Conservation (phyloP, 2,797 vertebrate genomes). For the Muraenolepis orangiensis region DNA sequence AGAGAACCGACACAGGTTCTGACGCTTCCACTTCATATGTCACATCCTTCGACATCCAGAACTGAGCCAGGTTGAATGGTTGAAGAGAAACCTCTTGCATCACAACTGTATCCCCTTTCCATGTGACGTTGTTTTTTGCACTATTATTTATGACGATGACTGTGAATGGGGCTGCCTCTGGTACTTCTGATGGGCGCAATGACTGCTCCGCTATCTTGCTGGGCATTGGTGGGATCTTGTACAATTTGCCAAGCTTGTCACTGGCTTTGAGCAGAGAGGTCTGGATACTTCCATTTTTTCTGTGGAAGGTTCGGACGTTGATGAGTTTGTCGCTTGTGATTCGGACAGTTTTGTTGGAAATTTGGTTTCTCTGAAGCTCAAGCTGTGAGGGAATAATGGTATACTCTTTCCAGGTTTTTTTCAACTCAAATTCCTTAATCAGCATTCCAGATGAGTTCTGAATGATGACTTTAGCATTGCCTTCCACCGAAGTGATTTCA, state of each 20-base stretch:
- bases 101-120: rapidly evolving
- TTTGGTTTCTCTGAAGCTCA: background rate
- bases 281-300: conserved; percentile 46
- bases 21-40: rapidly evolving
- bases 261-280: conserved; percentile 45
- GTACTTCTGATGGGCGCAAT: rapidly evolving
- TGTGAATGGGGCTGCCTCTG: conserved; percentile 39
- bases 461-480: no score
- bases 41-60: background rate
- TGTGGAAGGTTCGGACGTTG: conserved; percentile 36
- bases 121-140: background rate
- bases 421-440: no score
- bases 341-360: background rate
- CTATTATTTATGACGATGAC: conserved; percentile 60
- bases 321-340: conserved; percentile 45
- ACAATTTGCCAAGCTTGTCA: conserved; percentile 34
- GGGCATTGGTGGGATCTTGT: conserved; percentile 49
- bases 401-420: no score
- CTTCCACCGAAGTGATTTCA: conserved; percentile 30
- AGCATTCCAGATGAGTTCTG: no score
- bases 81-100: rapidly evolving
- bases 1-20: conserved; percentile 43
- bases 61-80: conserved; percentile 19
- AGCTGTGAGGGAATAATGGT: no score
- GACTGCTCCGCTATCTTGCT: rapidly evolving